These are phyloP conservation scores for Pammene fasciana DNA, from an alignment of 2,888 invertebrate species.

Conservation along the genomic window DNA sequence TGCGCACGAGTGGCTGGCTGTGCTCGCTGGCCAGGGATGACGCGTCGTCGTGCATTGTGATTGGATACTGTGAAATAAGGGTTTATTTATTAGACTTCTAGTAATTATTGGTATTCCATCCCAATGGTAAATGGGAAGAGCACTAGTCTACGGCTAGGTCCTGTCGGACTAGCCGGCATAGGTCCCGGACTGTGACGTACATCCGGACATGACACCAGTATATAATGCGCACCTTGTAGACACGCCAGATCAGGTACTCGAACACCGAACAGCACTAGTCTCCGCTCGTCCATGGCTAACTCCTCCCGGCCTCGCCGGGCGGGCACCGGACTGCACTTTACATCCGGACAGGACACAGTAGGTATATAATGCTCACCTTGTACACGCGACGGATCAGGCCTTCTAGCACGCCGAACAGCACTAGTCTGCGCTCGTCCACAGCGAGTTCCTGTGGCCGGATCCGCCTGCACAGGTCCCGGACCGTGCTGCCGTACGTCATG, in stretches of 20 bases:
- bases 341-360: not conserved
- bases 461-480: slow-evolving; percentile 89
- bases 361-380: slow-evolving; percentile 77
- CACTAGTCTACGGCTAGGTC: too few species aligned
- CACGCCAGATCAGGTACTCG: slow-evolving; percentile 90
- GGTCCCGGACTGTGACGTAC: too few species aligned
- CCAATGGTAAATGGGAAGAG: too few species aligned
- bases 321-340: slow-evolving; percentile 85
- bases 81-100: not conserved
- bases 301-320: too few species aligned
- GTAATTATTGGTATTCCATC: not conserved
- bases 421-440: slow-evolving; percentile 91
- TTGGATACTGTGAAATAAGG: slow-evolving; percentile 74
- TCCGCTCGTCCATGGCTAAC: slow-evolving; percentile 91
- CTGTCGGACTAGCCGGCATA: too few species aligned
- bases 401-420: slow-evolving; percentile 94
- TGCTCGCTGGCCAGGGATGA: slow-evolving; percentile 63
- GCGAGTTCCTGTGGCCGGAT: slow-evolving; percentile 88
- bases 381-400: slow-evolving; percentile 92
- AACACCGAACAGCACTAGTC: slow-evolving; percentile 95
- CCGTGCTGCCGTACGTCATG: slow-evolving; percentile 90
- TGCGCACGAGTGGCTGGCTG: slow-evolving; percentile 69
- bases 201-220: too few species aligned
- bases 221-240: slow-evolving; percentile 85
- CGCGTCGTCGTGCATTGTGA: slow-evolving; percentile 72